Conservation (phyloP, 2,888 invertebrate genomes). For the Chydorus sphaericus region DNA sequence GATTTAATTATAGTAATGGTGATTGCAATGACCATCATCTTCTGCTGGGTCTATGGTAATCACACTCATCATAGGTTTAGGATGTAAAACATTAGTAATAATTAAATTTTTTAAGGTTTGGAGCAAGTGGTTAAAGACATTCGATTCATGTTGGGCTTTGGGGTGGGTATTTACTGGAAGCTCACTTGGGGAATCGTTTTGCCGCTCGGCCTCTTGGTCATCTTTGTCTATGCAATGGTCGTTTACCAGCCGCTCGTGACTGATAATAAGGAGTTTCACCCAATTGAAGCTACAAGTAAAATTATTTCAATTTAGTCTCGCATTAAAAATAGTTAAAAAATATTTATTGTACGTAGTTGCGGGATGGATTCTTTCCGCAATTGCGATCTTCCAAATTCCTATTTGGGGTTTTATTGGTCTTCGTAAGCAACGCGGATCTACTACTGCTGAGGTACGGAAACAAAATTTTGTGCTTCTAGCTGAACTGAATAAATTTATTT, state of each 20-base stretch:
- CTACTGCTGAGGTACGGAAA: slow-evolving; percentile 26
- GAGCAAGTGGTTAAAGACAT: slow-evolving; percentile 24
- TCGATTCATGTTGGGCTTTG: slow-evolving; percentile 26
- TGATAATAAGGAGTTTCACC: no score
- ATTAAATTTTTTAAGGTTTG: slow-evolving; percentile 20
- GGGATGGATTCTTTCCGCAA: slow-evolving; percentile 17
- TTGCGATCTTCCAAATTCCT: slow-evolving; percentile 30
- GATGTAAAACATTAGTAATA: slow-evolving; percentile 31
- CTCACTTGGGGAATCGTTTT: slow-evolving; percentile 30
- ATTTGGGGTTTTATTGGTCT: slow-evolving; percentile 24
- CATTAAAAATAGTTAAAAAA: no score
- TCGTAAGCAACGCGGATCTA: slow-evolving; percentile 18
- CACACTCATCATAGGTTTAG: not conserved
- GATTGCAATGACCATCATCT: not conserved
- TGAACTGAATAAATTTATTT: not conserved
- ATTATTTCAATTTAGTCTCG: no score
- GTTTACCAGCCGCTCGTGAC: slow-evolving; percentile 25
- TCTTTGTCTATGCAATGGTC: slow-evolving; percentile 26
- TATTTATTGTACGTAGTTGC: slow-evolving; percentile 3
- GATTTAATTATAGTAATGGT: slow-evolving; percentile 46
- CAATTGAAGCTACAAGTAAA: no score
- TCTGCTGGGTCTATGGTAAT: slow-evolving; percentile 8
- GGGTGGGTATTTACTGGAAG: slow-evolving; percentile 29
- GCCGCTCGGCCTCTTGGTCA: slow-evolving; percentile 25
- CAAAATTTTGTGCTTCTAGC: not conserved